A percentile compares a stretch with the other conserved stretches of the same genome.
Evolutionary conservation across 92 coral and sea anemone genomes (phyloP).

Genomic region (Porites divaricata): DNA sequence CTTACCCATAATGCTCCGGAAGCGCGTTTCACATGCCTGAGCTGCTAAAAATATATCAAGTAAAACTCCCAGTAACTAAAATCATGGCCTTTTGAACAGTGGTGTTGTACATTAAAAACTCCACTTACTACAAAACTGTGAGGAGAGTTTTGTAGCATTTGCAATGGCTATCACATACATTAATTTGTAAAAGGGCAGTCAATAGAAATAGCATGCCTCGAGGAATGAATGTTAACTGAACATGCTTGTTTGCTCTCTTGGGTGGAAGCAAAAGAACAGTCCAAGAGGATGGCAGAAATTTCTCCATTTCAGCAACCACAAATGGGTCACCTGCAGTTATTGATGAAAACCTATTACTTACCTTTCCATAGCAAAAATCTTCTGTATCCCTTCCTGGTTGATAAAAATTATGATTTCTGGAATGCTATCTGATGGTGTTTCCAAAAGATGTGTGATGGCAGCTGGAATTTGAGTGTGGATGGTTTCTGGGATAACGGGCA

Average conservation of each 20-base stretch:
- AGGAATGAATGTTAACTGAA: conserved; percentile 2
- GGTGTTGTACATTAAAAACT: no score
- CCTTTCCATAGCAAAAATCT: background rate
- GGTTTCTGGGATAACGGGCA: conserved; percentile 1
- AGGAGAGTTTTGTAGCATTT: conserved; percentile 48
- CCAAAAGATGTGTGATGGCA: conserved; percentile 2
- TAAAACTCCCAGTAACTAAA: no score
- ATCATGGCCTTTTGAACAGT: no score
- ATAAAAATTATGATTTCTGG: background rate
- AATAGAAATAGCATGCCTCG: conserved; percentile 5
- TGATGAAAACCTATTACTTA: background rate
- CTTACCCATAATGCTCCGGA: no score
- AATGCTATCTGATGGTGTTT: conserved; percentile 12
- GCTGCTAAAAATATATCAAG: no score
- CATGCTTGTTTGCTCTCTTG: background rate
- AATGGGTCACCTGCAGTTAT: background rate
- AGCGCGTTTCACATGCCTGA: no score
- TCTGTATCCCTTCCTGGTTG: background rate
- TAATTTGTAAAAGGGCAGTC: conserved; percentile 19
- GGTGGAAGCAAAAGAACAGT: conserved; percentile 12
- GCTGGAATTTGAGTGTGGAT: background rate
- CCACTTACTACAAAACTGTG: conserved; percentile 3
- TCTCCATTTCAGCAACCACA: background rate
- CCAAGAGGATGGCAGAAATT: background rate
- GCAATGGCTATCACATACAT: conserved; percentile 49